Conservation (phyloP, 2,113 vertebrate genomes). For the Tachuris rubrigastra region DNA sequence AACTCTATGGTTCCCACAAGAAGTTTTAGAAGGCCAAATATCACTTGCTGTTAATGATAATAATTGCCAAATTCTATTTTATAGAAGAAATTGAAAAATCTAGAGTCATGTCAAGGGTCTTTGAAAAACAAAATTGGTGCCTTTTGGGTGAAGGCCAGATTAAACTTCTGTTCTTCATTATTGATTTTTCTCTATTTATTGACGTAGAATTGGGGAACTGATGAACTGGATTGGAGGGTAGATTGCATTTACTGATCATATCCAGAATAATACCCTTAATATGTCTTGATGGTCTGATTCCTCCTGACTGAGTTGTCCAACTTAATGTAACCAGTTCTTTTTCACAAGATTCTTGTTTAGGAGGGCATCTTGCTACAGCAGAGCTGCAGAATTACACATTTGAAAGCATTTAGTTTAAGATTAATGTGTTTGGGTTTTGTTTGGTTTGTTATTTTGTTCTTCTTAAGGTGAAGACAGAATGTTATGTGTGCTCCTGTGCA, state of each 20-base stretch:
- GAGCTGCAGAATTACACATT: neutral
- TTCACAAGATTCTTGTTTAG: neutral
- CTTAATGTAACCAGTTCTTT: neutral
- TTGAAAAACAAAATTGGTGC: neutral
- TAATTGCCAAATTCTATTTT: neutral
- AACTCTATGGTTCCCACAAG: neutral
- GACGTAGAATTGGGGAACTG: neutral
- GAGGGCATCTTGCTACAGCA: neutral
- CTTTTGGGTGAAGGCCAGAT: neutral
- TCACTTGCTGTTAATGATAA: neutral
- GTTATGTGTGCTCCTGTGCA: rapidly evolving
- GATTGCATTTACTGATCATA: neutral
- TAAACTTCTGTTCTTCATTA: neutral
- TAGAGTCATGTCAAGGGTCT: neutral
- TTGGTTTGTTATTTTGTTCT: neutral
- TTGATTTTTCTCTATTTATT: neutral
- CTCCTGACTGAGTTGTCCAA: neutral
- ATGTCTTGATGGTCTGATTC: neutral
- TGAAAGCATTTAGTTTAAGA: neutral
- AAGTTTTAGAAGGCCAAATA: neutral
- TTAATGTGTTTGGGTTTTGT: neutral
- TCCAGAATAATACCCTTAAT: neutral
- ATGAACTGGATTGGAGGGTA: neutral
- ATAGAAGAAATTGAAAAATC: neutral
- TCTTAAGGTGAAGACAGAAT: neutral